Percentiles rank a stretch among this genome's conserved stretches.
These are phyloP conservation scores for Steromphala cineraria DNA, from an alignment of 2,888 invertebrate species.

Conservation along the genomic window DNA sequence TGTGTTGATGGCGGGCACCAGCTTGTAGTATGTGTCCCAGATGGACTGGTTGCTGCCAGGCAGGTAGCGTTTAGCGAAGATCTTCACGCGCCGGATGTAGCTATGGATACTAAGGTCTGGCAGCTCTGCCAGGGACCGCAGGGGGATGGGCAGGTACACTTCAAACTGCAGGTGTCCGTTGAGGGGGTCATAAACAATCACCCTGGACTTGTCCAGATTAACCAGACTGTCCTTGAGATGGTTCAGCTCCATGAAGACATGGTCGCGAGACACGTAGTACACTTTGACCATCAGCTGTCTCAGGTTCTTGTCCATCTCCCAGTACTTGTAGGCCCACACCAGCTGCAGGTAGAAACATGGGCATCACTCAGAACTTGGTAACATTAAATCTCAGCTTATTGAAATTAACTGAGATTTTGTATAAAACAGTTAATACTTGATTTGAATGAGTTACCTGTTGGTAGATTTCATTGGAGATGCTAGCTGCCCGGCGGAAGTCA, in stretches of 20 bases:
- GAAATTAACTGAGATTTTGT: too few species aligned
- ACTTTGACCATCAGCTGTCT: conserved; percentile 38
- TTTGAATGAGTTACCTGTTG: conserved; percentile 47
- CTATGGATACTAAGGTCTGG: conserved; percentile 43
- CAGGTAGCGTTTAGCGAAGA: conserved; percentile 28
- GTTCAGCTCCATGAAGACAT: conserved; percentile 48
- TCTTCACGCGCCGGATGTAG: conserved; percentile 30
- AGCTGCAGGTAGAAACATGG: conserved; percentile 34
- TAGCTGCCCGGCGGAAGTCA: conserved; percentile 47
- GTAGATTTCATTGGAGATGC: conserved; percentile 50
- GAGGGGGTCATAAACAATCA: conserved; percentile 66
- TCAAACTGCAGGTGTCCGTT: conserved; percentile 69
- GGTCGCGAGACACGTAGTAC: conserved; percentile 38
- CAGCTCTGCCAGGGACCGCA: conserved; percentile 55
- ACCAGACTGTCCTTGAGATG: conserved; percentile 52
- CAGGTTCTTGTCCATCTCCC: conserved; percentile 51
- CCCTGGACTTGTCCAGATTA: conserved; percentile 60
- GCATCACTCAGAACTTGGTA: too few species aligned
- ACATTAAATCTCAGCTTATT: too few species aligned
- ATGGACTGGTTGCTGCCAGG: conserved; percentile 76
- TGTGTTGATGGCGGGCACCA: conserved; percentile 86
- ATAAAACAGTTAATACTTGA: too few species aligned
- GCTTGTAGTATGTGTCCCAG: conserved; percentile 86
- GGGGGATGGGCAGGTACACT: conserved; percentile 59
- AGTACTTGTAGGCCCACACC: conserved; percentile 54